Evolutionary conservation across 2,113 vertebrate species (phyloP).

Genomic region (Enhydra lutris): DNA sequence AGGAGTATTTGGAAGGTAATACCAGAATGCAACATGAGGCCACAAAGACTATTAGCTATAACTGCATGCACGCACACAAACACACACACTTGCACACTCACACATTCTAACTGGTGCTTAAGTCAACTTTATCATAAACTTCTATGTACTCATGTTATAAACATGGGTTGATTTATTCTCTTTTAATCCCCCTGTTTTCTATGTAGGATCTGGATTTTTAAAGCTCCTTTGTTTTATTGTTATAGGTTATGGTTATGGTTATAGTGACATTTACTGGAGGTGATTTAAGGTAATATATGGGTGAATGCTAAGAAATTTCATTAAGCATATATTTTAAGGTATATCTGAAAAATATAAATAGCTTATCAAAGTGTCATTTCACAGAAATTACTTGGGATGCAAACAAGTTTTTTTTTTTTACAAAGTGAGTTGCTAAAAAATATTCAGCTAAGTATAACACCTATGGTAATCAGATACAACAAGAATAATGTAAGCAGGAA

Average conservation of each 20-base stretch:
- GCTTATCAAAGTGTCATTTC: constrained; percentile 4
- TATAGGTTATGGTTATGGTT: background rate
- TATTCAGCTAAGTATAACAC: background rate
- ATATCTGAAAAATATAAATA: background rate
- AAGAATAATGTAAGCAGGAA: background rate
- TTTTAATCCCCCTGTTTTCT: constrained; percentile 11
- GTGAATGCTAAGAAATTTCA: background rate
- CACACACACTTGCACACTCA: background rate
- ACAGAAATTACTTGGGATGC: background rate
- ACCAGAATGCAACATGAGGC: background rate
- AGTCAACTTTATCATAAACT: background rate
- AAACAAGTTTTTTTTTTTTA: background rate
- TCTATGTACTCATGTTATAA: background rate
- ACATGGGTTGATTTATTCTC: background rate
- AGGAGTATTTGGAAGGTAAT: background rate
- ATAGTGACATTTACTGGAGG: background rate
- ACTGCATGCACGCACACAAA: background rate
- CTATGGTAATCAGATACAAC: background rate
- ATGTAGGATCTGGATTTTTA: background rate
- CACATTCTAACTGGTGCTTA: background rate
- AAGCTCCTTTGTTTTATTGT: background rate
- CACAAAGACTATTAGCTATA: background rate
- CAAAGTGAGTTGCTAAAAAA: constrained; percentile 9
- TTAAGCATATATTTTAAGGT: background rate
- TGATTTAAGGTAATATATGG: background rate